Percentiles rank a stretch among this genome's conserved stretches.
These are phyloP conservation scores for Cosmorhoe ocellata DNA, from an alignment of 2,888 invertebrate species.

Conservation along the genomic window DNA sequence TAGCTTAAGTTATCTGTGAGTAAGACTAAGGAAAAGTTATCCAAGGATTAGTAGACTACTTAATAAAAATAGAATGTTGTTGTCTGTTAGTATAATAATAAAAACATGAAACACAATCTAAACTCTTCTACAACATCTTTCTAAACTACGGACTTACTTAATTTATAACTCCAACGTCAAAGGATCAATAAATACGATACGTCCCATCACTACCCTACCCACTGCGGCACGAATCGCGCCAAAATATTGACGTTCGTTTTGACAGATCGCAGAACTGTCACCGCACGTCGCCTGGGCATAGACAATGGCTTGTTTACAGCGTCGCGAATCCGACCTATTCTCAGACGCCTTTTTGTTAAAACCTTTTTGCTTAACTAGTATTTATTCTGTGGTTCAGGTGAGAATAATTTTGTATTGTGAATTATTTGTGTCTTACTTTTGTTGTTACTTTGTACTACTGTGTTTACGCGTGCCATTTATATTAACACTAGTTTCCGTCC, in stretches of 20 bases:
- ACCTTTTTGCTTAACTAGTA: constrained; percentile 28
- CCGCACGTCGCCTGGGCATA: constrained; percentile 55
- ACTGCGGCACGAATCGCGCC: constrained; percentile 77
- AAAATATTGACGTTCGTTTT: constrained; percentile 70
- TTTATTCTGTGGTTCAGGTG: too few species aligned
- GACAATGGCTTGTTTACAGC: constrained; percentile 40
- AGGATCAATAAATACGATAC: not conserved
- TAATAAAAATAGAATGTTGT: too few species aligned
- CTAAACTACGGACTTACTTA: too few species aligned
- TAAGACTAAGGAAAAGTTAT: too few species aligned
- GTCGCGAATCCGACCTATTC: constrained; percentile 32
- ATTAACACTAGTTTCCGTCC: too few species aligned
- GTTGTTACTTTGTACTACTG: constrained; percentile 38
- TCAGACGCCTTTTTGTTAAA: constrained; percentile 30
- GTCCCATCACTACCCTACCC: constrained; percentile 43
- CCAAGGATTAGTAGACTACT: too few species aligned
- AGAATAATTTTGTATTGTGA: constrained; percentile 29
- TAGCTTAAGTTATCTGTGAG: too few species aligned
- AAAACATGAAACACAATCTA: too few species aligned
- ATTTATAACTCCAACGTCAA: not conserved
- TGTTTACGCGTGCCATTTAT: constrained; percentile 42
- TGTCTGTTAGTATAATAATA: too few species aligned
- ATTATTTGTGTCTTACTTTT: constrained; percentile 32
- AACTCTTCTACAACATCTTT: too few species aligned
- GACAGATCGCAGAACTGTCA: constrained; percentile 61